A percentile compares a stretch with the other conserved stretches of the same genome.
phyloP scores from a whole-genome alignment of 2,797 vertebrate genomes.

The Phalloptychus januarius region DNA sequence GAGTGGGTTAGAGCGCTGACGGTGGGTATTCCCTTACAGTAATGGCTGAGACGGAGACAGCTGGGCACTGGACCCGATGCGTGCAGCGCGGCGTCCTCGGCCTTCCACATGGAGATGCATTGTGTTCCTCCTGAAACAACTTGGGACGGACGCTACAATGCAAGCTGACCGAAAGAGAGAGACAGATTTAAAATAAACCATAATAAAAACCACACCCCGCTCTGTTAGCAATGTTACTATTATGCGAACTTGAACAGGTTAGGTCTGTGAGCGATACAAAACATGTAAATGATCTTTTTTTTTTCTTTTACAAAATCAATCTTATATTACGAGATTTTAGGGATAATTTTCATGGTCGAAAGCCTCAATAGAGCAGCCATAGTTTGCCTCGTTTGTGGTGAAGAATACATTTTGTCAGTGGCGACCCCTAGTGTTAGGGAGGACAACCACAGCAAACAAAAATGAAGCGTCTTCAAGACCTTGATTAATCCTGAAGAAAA shows the following conservation, averaged over 20 bases:
- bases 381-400: background rate
- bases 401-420: background rate
- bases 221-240: background rate
- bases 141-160: background rate
- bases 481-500: background rate
- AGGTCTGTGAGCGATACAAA: too few relatives aligned
- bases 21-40: conserved; percentile 81
- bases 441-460: background rate
- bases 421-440: background rate
- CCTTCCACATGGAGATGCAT: conserved; percentile 41
- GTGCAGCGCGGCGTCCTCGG: conserved; percentile 29
- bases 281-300: too few relatives aligned
- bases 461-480: background rate
- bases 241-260: too few relatives aligned
- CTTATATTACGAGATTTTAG: too few relatives aligned
- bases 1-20: conserved; percentile 65
- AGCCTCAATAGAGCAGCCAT: too few relatives aligned
- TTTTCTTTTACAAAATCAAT: too few relatives aligned
- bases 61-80: conserved; percentile 63
- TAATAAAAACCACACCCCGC: background rate
- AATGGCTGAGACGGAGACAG: conserved; percentile 71
- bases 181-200: background rate
- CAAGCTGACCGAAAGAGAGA: background rate
- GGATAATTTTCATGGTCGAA: too few relatives aligned
- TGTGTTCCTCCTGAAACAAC: conserved; percentile 42